phyloP scores from a whole-genome alignment of 1,140 invertebrate genomes.

The Ceratina japonica region DNA sequence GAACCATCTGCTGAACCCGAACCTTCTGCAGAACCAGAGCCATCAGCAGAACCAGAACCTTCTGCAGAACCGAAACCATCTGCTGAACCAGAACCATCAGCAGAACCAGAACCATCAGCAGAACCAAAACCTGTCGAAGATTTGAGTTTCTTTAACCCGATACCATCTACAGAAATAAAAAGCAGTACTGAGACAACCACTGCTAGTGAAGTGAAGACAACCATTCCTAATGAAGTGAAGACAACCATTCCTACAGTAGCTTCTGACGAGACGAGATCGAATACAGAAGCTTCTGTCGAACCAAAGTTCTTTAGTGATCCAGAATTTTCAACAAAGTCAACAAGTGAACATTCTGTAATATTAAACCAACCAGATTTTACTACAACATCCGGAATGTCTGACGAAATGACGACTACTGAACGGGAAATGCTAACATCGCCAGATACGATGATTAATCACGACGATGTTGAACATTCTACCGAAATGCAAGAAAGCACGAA shows the following conservation, averaged over 20 bases:
- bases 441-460: constrained; percentile 19
- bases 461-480: constrained; percentile 6
- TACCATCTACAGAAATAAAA: constrained; percentile 44
- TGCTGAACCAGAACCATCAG: constrained; percentile 61
- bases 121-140: constrained; percentile 14
- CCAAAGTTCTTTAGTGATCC: constrained; percentile 50
- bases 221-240: constrained; percentile 53
- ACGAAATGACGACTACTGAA: constrained; percentile 19
- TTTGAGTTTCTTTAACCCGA: constrained; percentile 47
- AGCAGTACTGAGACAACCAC: constrained; percentile 64
- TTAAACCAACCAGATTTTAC: neutral
- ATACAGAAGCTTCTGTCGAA: constrained; percentile 63
- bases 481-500: neutral
- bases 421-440: constrained; percentile 35
- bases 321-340: constrained; percentile 53
- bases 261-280: constrained; percentile 49
- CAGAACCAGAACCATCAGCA: constrained; percentile 57
- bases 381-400: neutral
- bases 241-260: constrained; percentile 61
- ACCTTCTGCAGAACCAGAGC: constrained; percentile 54
- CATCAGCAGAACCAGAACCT: constrained; percentile 59
- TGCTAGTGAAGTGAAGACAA: too few species aligned
- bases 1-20: constrained; percentile 61
- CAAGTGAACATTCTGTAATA: neutral
- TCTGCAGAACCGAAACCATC: constrained; percentile 44